Conservation (phyloP, 2,113 vertebrate species). For the Gnathonemus echidnorhynchus region DNA sequence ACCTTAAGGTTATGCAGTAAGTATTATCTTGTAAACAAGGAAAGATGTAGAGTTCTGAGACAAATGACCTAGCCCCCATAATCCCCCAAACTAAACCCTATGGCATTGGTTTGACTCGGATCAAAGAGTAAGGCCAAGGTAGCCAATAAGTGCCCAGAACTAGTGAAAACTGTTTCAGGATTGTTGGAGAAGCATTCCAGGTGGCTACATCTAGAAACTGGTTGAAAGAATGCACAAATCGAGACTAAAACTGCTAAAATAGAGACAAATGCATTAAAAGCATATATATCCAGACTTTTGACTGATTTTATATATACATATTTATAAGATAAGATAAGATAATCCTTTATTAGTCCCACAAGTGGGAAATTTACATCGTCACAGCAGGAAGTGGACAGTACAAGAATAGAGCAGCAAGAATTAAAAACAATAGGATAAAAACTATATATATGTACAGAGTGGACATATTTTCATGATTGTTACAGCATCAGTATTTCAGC, state of each 20-base stretch:
- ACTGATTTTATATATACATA: background rate
- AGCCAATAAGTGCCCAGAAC: background rate
- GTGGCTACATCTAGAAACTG: background rate
- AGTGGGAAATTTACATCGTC: too few species aligned
- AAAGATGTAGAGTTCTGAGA: background rate
- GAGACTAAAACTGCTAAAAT: background rate
- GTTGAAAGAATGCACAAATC: background rate
- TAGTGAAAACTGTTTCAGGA: background rate
- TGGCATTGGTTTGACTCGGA: background rate
- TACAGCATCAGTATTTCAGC: background rate
- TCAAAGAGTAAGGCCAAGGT: background rate
- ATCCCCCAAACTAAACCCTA: background rate
- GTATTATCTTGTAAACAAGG: background rate
- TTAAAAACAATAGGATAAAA: too few species aligned
- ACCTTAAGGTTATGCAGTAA: background rate
- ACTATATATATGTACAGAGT: too few species aligned
- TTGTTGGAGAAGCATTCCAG: background rate
- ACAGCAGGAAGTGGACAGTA: too few species aligned
- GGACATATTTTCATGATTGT: background rate
- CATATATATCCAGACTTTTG: background rate
- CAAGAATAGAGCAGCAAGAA: too few species aligned
- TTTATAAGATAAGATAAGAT: background rate
- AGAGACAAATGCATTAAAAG: background rate
- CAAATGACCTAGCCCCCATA: background rate
- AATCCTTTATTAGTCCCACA: too few species aligned